phyloP scores from a whole-genome alignment of 2,888 invertebrate genomes.

The Sylvicola fuscatus region DNA sequence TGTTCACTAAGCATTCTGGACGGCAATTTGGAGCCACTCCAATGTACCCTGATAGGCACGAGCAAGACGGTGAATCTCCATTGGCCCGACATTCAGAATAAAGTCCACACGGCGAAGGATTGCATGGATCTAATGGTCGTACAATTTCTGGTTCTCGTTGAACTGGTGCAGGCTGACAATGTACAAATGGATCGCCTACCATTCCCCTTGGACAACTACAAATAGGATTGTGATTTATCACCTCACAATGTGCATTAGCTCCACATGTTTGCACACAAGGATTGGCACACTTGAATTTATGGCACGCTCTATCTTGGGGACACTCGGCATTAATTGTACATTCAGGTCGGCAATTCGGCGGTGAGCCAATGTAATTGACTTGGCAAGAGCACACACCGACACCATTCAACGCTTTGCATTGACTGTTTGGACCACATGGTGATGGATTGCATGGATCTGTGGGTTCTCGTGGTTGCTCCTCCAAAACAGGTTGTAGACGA shows the following conservation, averaged over 20 bases:
- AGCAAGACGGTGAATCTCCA: slow-evolving; percentile 38
- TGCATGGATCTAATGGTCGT: slow-evolving; percentile 36
- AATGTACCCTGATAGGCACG: slow-evolving; percentile 37
- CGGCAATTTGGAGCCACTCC: slow-evolving; percentile 50
- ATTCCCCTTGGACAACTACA: slow-evolving; percentile 47
- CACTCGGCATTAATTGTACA: slow-evolving; percentile 44
- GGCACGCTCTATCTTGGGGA: slow-evolving; percentile 34
- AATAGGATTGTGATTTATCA: slow-evolving; percentile 55
- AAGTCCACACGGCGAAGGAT: slow-evolving; percentile 48
- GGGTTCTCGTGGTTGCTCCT: slow-evolving; percentile 27
- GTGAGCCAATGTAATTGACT: slow-evolving; percentile 30
- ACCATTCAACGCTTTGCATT: slow-evolving; percentile 29
- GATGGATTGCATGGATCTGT: slow-evolving; percentile 37
- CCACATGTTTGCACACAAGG: slow-evolving; percentile 41
- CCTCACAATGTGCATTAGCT: slow-evolving; percentile 44
- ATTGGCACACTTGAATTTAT: slow-evolving; percentile 40
- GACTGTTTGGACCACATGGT: slow-evolving; percentile 44
- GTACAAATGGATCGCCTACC: slow-evolving; percentile 54
- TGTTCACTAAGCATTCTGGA: slow-evolving; percentile 46
- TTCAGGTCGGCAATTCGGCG: slow-evolving; percentile 47
- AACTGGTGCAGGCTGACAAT: slow-evolving; percentile 31
- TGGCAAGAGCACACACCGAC: slow-evolving; percentile 32
- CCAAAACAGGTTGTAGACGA: slow-evolving; percentile 14
- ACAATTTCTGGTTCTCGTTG: slow-evolving; percentile 17
- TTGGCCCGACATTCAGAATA: slow-evolving; percentile 41